Percentiles rank a stretch among this genome's conserved stretches.
phyloP scores from a whole-genome alignment of 2,113 vertebrate species.

The Nyctibius bracteatus region DNA sequence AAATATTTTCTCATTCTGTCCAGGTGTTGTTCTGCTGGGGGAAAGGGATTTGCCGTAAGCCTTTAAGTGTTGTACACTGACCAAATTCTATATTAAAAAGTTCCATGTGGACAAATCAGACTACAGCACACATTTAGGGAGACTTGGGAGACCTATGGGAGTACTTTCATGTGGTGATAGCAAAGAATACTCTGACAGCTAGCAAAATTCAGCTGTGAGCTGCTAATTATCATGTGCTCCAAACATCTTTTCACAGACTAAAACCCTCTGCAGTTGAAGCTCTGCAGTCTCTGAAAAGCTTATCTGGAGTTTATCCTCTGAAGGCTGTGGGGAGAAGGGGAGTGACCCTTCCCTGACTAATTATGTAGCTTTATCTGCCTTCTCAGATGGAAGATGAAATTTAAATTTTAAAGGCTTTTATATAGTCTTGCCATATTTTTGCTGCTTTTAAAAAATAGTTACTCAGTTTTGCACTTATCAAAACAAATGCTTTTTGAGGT shows the following conservation, averaged over 20 bases:
- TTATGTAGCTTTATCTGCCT: neutral
- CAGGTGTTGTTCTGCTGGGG: neutral
- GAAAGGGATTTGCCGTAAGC: constrained; percentile 27
- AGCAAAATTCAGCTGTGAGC: constrained; percentile 2
- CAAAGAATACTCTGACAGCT: constrained; percentile 21
- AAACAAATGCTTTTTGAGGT: neutral
- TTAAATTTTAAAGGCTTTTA: neutral
- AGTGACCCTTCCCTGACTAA: neutral
- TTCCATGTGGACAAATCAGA: neutral
- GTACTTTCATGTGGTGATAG: constrained; percentile 1
- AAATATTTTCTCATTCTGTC: neutral
- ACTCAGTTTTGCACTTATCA: neutral
- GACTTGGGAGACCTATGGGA: neutral
- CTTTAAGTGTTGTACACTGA: neutral
- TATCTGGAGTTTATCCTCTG: constrained; percentile 1
- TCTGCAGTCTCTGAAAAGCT: neutral
- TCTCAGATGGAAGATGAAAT: neutral
- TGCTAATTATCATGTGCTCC: constrained; percentile 19
- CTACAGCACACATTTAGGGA: neutral
- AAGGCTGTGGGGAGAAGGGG: neutral
- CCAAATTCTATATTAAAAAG: neutral
- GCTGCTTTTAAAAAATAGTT: neutral
- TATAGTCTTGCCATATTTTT: neutral
- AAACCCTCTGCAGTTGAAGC: neutral
- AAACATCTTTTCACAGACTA: neutral